Conservation (phyloP, 2,888 invertebrate genomes). For the Thereva unica region DNA sequence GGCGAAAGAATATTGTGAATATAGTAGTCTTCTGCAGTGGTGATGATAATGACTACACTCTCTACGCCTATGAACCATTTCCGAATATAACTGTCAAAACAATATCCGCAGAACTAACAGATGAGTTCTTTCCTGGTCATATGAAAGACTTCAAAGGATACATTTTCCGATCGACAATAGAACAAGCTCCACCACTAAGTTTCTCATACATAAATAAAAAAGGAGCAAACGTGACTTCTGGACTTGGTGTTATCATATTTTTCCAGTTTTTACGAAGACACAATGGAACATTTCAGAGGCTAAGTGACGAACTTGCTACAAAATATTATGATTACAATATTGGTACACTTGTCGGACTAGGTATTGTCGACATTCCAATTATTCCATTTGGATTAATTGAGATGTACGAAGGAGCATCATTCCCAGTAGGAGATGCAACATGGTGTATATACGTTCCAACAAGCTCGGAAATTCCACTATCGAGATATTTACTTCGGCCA, state of each 20-base stretch:
- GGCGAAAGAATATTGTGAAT: constrained; percentile 27
- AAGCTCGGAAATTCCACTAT: constrained; percentile 7
- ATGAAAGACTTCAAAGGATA: constrained; percentile 23
- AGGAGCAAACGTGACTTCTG: not conserved
- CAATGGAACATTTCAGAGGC: constrained; percentile 27
- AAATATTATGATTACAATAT: constrained; percentile 12
- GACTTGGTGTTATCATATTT: constrained; percentile 23
- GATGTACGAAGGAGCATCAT: constrained; percentile 10
- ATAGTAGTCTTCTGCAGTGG: not conserved
- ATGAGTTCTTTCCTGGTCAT: constrained; percentile 6
- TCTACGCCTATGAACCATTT: constrained; percentile 29
- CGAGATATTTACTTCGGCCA: constrained; percentile 16
- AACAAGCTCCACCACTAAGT: constrained; percentile 28
- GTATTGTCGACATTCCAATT: constrained; percentile 17
- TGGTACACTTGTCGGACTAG: not conserved
- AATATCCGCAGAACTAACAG: not conserved
- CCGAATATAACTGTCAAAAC: constrained; percentile 6
- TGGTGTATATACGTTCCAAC: constrained; percentile 13
- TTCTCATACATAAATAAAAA: constrained; percentile 22
- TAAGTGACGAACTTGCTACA: not conserved
- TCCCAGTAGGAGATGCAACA: not conserved
- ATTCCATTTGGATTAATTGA: constrained; percentile 27
- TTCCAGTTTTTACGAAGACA: constrained; percentile 2
- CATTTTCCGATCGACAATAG: constrained; percentile 27
- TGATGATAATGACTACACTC: not conserved